A percentile compares a stretch with the other conserved stretches of the same genome.
These are phyloP conservation scores for Pedionomus torquatus DNA, from an alignment of 2,113 vertebrate species.

Conservation along the genomic window DNA sequence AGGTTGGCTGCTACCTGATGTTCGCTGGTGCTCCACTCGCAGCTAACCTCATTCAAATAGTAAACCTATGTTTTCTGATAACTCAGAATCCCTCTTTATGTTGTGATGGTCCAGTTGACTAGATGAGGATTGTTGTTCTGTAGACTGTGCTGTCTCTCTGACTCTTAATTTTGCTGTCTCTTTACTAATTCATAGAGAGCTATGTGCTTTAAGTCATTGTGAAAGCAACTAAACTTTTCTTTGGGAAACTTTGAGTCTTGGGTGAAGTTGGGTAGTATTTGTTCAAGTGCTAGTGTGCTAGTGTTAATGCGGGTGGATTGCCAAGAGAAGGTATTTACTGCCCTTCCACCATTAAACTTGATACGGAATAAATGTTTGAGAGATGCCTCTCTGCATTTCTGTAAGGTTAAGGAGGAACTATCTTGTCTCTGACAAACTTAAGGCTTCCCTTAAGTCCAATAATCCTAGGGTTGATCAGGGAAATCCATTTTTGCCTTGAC, in stretches of 20 bases:
- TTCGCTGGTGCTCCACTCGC: neutral
- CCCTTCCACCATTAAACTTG: neutral
- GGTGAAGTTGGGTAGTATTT: neutral
- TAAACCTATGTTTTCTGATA: neutral
- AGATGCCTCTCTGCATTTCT: neutral
- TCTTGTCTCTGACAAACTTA: neutral
- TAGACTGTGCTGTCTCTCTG: neutral
- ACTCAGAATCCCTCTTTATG: neutral
- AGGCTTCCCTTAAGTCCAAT: neutral
- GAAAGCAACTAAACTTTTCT: neutral
- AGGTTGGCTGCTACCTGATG: neutral
- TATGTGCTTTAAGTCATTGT: neutral
- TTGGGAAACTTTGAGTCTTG: neutral
- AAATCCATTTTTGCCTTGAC: conserved; percentile 22
- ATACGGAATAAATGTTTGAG: neutral
- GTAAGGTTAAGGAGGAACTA: neutral
- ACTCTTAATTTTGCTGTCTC: neutral
- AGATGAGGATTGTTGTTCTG: neutral
- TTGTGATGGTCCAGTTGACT: neutral
- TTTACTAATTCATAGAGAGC: neutral
- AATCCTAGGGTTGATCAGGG: neutral
- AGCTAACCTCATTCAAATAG: fast-evolving
- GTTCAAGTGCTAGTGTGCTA: neutral
- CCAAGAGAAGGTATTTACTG: neutral
- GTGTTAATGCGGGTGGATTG: neutral